Evolutionary conservation across 2,113 vertebrate genomes (phyloP).

Genomic region (Syngnathus scovelli): DNA sequence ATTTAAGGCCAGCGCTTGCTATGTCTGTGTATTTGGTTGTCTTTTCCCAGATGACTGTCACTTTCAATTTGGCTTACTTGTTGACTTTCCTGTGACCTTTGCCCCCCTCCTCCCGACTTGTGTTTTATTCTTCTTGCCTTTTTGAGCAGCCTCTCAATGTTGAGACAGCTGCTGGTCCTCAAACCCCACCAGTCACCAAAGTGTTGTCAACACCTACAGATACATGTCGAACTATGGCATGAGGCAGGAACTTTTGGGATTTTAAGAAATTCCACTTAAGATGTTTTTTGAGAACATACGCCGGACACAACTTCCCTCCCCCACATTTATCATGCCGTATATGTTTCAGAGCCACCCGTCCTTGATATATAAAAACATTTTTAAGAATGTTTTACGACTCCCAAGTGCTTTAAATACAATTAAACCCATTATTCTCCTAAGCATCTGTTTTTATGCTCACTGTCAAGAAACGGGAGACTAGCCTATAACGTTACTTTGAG

Average conservation of each 20-base stretch:
- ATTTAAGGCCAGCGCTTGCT: not conserved
- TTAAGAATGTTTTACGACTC: too few relatives aligned
- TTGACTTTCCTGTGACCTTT: constrained; percentile 33
- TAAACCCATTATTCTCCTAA: too few relatives aligned
- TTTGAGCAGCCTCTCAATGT: constrained; percentile 44
- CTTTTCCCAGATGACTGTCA: constrained; percentile 9
- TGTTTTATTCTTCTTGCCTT: constrained; percentile 7
- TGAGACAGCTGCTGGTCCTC: constrained; percentile 68
- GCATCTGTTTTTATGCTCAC: too few relatives aligned
- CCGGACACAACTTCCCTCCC: not conserved
- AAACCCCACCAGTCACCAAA: not conserved
- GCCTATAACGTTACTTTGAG: too few relatives aligned
- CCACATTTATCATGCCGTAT: too few relatives aligned
- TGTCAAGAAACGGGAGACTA: too few relatives aligned
- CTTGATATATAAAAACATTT: too few relatives aligned
- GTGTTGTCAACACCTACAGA: constrained; percentile 39
- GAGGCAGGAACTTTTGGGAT: constrained; percentile 36
- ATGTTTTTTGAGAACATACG: not conserved
- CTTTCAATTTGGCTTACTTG: constrained; percentile 29
- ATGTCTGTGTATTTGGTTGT: constrained; percentile 5
- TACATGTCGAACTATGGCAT: constrained; percentile 31
- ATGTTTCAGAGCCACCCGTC: too few relatives aligned
- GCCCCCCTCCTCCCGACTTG: not conserved
- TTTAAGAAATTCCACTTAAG: not conserved
- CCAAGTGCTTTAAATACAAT: too few relatives aligned